A percentile compares a stretch with the other conserved stretches of the same genome.
Conservation (phyloP, 2,113 vertebrate species). For the Chauna torquata region DNA sequence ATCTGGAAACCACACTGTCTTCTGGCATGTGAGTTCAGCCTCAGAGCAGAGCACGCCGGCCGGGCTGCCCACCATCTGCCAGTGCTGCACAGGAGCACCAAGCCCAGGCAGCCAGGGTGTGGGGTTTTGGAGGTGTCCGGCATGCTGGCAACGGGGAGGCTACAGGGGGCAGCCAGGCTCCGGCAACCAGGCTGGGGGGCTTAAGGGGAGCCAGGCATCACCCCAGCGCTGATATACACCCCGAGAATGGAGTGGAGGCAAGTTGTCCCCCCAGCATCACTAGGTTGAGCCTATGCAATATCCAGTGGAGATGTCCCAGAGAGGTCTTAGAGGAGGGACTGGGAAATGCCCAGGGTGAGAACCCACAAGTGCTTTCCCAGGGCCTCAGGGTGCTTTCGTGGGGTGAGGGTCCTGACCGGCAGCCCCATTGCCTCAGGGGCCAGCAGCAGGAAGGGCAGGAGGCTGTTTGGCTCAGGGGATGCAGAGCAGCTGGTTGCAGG, state of each 20-base stretch:
- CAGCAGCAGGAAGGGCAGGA: neutral
- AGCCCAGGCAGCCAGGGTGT: neutral
- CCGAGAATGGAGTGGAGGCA: neutral
- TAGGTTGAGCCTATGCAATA: accelerated
- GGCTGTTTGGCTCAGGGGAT: neutral
- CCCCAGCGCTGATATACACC: neutral
- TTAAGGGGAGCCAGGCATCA: neutral
- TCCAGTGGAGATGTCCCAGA: neutral
- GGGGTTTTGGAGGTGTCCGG: accelerated
- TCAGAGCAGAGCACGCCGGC: no score
- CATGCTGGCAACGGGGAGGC: accelerated
- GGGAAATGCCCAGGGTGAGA: neutral
- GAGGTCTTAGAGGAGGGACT: accelerated
- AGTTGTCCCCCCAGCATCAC: accelerated
- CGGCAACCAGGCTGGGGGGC: accelerated
- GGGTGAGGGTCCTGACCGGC: neutral
- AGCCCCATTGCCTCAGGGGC: neutral
- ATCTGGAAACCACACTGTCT: neutral
- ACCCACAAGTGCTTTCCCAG: neutral
- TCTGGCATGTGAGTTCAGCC: neutral
- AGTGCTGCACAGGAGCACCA: neutral
- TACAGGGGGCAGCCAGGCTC: neutral
- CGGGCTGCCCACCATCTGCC: neutral
- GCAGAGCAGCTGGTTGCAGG: neutral
- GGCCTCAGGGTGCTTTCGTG: neutral